Evolutionary conservation across 2,113 vertebrate genomes (phyloP).

Genomic region (Illadopsis cleaveri): DNA sequence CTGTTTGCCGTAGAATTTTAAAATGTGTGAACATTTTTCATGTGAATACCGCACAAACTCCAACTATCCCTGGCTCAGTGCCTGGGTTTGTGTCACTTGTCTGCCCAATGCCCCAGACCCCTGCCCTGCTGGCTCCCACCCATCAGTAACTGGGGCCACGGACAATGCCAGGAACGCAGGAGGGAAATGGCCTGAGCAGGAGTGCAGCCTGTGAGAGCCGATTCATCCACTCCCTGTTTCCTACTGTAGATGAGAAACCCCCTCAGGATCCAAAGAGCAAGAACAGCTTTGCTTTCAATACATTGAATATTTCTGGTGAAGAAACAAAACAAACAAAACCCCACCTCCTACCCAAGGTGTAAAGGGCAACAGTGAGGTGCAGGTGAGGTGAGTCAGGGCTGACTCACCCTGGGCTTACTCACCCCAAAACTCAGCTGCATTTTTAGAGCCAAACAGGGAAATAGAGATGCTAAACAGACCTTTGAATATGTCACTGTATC

Average conservation of each 20-base stretch:
- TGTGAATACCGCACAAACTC: background rate
- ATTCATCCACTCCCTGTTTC: background rate
- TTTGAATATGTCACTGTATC: background rate
- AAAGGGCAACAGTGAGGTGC: background rate
- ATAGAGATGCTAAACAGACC: background rate
- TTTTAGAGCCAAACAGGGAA: background rate
- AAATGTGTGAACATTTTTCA: background rate
- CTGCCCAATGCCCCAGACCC: background rate
- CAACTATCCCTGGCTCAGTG: background rate
- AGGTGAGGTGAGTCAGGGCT: background rate
- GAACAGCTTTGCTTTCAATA: background rate
- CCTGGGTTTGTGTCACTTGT: background rate
- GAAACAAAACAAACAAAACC: background rate
- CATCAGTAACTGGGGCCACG: background rate
- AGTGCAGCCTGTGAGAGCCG: background rate
- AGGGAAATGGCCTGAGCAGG: background rate
- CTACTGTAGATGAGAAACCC: background rate
- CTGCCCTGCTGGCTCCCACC: background rate
- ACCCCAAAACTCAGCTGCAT: background rate
- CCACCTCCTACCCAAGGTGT: background rate
- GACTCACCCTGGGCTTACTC: background rate
- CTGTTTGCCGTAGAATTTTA: background rate
- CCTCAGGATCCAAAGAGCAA: background rate
- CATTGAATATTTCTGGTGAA: background rate
- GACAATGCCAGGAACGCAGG: background rate